phyloP scores from a whole-genome alignment of 2,113 vertebrate genomes.

The Sphaerodactylus townsendi region DNA sequence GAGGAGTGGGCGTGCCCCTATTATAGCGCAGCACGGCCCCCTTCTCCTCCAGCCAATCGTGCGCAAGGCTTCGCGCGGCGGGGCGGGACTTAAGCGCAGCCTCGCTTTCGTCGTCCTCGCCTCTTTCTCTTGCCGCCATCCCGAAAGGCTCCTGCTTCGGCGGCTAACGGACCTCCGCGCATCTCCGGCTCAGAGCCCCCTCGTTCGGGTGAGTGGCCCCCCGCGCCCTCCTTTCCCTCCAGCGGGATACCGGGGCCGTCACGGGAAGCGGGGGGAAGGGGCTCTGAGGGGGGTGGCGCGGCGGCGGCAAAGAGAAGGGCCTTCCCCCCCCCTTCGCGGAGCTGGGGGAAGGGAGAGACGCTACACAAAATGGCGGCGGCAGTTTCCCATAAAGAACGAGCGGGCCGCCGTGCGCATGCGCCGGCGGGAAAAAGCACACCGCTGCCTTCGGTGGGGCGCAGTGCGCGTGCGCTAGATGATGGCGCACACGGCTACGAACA shows the following conservation, averaged over 20 bases:
- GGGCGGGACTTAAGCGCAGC: conserved; percentile 6
- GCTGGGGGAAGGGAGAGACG: not conserved
- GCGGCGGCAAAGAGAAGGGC: not conserved
- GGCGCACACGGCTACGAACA: too few relatives aligned
- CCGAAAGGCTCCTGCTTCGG: not conserved
- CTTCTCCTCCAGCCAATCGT: not conserved
- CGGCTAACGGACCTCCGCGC: not conserved
- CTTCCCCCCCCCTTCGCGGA: not conserved
- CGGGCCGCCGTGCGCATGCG: not conserved
- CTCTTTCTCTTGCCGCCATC: not conserved
- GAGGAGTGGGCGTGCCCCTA: not conserved
- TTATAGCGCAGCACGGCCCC: not conserved
- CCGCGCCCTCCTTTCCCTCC: not conserved
- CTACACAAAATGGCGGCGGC: conserved; percentile 15
- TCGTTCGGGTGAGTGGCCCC: conserved; percentile 1
- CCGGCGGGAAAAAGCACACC: not conserved
- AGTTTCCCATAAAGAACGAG: conserved; percentile 2
- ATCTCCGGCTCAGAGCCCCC: not conserved
- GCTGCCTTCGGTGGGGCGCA: not conserved
- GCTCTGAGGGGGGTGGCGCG: not conserved
- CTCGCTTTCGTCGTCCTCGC: conserved; percentile 4
- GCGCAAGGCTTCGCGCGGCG: not conserved
- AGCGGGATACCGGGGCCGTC: too few relatives aligned
- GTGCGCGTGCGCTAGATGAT: too few relatives aligned
- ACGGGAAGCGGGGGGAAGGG: too few relatives aligned